These are phyloP conservation scores for Luperina nickerlii DNA, from an alignment of 2,888 invertebrate genomes.

Conservation along the genomic window DNA sequence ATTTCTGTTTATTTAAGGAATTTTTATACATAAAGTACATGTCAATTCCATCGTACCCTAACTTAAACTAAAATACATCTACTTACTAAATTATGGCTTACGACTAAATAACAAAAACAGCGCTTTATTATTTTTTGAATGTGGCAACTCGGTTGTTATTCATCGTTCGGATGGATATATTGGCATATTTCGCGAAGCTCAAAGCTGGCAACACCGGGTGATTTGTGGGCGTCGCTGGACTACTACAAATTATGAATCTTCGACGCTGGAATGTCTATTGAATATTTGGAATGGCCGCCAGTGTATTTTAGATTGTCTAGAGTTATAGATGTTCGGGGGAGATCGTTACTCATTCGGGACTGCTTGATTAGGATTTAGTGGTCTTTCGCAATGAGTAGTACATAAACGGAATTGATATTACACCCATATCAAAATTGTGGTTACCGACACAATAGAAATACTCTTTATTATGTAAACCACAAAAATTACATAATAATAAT, in stretches of 20 bases:
- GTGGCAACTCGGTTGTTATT: conserved; percentile 68
- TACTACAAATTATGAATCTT: conserved; percentile 60
- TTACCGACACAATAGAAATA: neutral
- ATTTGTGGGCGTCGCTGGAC: conserved; percentile 66
- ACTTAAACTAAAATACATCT: too few species aligned
- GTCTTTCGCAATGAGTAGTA: neutral
- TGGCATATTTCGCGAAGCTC: conserved; percentile 70
- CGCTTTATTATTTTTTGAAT: conserved; percentile 69
- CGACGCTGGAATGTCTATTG: conserved; percentile 49
- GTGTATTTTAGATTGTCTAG: conserved; percentile 35
- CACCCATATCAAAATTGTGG: neutral
- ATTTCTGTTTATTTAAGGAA: too few species aligned
- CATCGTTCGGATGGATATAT: conserved; percentile 67
- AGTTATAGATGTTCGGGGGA: conserved; percentile 5
- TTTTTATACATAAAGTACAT: too few species aligned
- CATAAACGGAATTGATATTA: neutral
- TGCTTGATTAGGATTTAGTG: conserved; percentile 11
- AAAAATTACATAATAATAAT: neutral
- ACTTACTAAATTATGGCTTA: too few species aligned
- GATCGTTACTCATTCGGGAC: conserved; percentile 27
- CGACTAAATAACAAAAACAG: too few species aligned
- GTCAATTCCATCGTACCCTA: too few species aligned
- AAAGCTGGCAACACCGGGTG: conserved; percentile 68
- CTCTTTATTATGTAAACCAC: neutral
- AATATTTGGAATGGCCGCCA: conserved; percentile 51